These are phyloP conservation scores for Sitta europaea DNA, from an alignment of 2,113 vertebrate genomes.

Conservation along the genomic window DNA sequence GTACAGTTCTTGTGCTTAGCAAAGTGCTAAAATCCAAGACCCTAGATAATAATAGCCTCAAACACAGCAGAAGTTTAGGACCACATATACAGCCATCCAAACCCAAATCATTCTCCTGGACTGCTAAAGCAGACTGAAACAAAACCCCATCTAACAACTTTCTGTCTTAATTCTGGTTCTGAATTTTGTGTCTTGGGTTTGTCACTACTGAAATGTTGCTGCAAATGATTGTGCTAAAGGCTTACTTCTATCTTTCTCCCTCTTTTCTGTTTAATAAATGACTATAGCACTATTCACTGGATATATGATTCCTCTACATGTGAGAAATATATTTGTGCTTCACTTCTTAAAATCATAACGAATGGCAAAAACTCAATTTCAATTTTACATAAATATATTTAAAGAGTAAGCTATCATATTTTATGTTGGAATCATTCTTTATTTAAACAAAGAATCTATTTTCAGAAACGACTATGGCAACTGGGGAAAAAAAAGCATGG, in stretches of 20 bases:
- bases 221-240: background rate
- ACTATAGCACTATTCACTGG: background rate
- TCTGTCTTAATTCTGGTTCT: background rate
- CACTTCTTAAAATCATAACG: background rate
- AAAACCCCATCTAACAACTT: background rate
- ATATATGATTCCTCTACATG: background rate
- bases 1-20: background rate
- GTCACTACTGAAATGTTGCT: background rate
- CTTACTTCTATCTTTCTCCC: background rate
- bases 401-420: background rate
- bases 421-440: background rate
- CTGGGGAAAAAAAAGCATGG: background rate
- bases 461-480: background rate
- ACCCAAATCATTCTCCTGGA: background rate
- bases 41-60: background rate
- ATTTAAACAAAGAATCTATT: background rate
- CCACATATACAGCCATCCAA: background rate
- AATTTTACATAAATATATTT: background rate
- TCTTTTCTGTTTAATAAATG: background rate
- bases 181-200: background rate
- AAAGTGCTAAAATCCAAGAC: background rate
- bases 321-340: background rate
- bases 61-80: background rate
- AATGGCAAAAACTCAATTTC: background rate
- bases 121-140: background rate